Evolutionary conservation across 2,113 vertebrate species (phyloP), one percentile per base, ranked within the genome.

Genomic region (Hemiprocne comata): DNA sequence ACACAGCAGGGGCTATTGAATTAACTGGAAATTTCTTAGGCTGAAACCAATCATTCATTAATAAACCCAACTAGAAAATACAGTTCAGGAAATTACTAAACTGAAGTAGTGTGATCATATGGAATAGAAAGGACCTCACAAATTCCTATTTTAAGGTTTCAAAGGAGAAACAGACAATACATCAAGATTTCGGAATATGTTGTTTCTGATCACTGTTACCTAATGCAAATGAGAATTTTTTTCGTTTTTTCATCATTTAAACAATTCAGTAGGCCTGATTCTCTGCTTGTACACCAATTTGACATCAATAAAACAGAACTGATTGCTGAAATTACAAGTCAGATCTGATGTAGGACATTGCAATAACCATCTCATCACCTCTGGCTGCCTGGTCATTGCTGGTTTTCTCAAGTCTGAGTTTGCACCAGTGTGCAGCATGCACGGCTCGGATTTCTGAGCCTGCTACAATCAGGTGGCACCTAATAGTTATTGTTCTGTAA

Each of bases 361-460:
- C 73, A 83, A 11, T 70, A 89, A 53, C 28, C 70, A 71, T 42
- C 31, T 34, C 36, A 11, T 86, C 60, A 13, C 10, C 31, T 19
- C 17, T 54, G 29, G 13, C 51, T 81, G 33, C 36, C 53, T 48
- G 26, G 46, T 85, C 70, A 57, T 38, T 18, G 19, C 53, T 66
- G 85, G 48, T 78, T 46, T 78, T 91, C 92, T 89, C 54, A 53
- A 42, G 58, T 31, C 42, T n/a, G 50, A n/a, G 16, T 79, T 80
- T 46, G 58, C 40, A 51, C 53, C 28, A 10, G 36, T 1, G 2
- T 81, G 57, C 33, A 28, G 34, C 64, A 34, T 0, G 0, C 21
- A 36, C 36, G 17, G 3, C 66, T 57, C 69, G 54, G 40, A 57
- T 87, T 94, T 77, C 65, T 40, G 48, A 92, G 61, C 24, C 38